Evolutionary conservation across 2,888 invertebrate species (phyloP), one percentile per base, ranked within the genome.

Genomic region (Tipula helvola): DNA sequence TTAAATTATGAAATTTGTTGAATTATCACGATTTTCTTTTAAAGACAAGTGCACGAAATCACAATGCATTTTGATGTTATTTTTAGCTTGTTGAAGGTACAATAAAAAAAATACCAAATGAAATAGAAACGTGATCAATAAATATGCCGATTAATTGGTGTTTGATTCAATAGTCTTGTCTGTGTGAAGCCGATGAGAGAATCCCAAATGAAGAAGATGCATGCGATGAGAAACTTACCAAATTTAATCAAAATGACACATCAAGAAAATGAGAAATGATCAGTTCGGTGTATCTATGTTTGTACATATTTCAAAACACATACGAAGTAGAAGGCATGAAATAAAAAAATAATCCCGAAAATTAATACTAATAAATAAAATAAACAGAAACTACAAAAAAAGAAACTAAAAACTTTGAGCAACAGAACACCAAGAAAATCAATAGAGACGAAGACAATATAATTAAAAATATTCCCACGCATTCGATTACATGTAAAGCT

Each of bases 391-490:
- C 18, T 28, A 28, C 28, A 28, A 71, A 13, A 10, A 71, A 71
- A 28, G 8, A 8, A 71, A 71, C 8, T 71, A 71, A 71, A 71
- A 71, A 71, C 4, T 71, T n/a, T 57, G 52, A 57, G 16, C 52
- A 71, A 71, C 18, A 71, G 71, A 71, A 71, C 71, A 28, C 71
- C 10, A 71, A 71, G 71, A 71, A 71, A 71, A 71, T 71, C 71
- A 71, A 71, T 71, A 71, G 28, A 71, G 71, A 71, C 71, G 71
- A 71, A 28, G 71, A 71, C 71, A 71, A 71, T 71, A 71, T 71
- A 71, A 71, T 71, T 71, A 71, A 71, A 71, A 71, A 71, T 71
- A 71, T 71, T 71, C 71, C 71, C 71, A 71, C 71, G 71, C 71
- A 71, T 71, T 71, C 28, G 71, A 71, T 28, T 71, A 71, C 10